These are phyloP conservation scores for Hystrix brachyura DNA, from an alignment of 2,113 vertebrate species.

Conservation along the genomic window DNA sequence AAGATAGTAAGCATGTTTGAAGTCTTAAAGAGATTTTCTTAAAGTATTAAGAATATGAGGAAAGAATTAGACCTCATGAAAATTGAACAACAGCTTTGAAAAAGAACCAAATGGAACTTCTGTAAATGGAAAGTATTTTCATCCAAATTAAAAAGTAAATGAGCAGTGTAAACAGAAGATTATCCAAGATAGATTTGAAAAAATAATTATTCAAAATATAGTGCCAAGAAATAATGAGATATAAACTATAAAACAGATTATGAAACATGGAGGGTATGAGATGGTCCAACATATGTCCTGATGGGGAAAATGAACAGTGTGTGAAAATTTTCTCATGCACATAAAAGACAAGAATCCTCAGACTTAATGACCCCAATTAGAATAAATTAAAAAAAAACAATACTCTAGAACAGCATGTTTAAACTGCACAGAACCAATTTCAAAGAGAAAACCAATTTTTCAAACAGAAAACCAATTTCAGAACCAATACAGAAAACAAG, in stretches of 20 bases:
- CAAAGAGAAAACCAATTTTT: too few species aligned
- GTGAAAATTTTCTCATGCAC: neutral
- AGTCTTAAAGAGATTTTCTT: slow-evolving; percentile 6
- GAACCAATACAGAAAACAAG: neutral
- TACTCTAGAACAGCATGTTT: neutral
- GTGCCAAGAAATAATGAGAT: neutral
- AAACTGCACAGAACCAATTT: neutral
- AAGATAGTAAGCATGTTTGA: neutral
- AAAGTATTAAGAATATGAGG: neutral
- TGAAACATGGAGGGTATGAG: neutral
- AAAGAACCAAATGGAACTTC: neutral
- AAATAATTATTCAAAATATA: neutral
- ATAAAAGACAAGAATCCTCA: neutral
- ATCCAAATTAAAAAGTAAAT: slow-evolving; percentile 35
- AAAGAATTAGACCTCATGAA: slow-evolving; percentile 22
- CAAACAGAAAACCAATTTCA: too few species aligned
- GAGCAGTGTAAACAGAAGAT: neutral
- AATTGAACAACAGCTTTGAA: neutral
- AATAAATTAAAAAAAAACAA: slow-evolving; percentile 13
- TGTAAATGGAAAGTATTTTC: slow-evolving; percentile 34
- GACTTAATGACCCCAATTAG: neutral
- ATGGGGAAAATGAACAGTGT: neutral
- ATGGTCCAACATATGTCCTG: neutral
- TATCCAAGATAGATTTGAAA: neutral
- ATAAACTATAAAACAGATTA: slow-evolving; percentile 45